Evolutionary conservation across 2,797 vertebrate genomes (phyloP).

Genomic region (Meriones psammophilus): DNA sequence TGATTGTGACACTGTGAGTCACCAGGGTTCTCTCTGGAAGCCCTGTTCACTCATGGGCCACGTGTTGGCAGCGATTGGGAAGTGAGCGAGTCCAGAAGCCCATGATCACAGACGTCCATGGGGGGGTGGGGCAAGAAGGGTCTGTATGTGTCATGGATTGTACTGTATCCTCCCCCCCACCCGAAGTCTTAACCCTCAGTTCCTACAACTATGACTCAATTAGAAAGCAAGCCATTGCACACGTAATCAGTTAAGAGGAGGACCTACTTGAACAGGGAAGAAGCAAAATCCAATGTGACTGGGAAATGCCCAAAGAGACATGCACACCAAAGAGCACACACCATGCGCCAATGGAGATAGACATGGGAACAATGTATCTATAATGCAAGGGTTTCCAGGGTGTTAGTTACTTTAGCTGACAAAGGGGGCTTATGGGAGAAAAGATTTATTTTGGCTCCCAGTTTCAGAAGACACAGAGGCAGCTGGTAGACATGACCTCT

Average conservation of each 20-base stretch:
- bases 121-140: neutral
- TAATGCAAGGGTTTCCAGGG: neutral
- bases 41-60: constrained; percentile 69
- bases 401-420: neutral
- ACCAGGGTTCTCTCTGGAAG: constrained; percentile 69
- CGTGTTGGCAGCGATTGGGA: neutral
- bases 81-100: neutral
- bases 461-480: neutral
- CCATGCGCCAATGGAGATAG: neutral
- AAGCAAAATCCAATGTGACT: neutral
- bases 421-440: neutral
- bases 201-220: neutral
- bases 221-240: neutral
- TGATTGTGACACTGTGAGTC: constrained; percentile 67
- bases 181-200: neutral
- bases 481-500: neutral
- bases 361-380: neutral
- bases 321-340: neutral
- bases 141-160: neutral
- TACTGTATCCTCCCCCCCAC: neutral
- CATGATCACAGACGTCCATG: constrained; percentile 11
- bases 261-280: neutral
- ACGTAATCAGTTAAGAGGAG: neutral
- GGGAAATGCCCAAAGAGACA: neutral
- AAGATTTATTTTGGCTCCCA: neutral